Evolutionary conservation across 2,888 invertebrate genomes (phyloP), one percentile per base, ranked within the genome.

Genomic region (Coelinius sp.): DNA sequence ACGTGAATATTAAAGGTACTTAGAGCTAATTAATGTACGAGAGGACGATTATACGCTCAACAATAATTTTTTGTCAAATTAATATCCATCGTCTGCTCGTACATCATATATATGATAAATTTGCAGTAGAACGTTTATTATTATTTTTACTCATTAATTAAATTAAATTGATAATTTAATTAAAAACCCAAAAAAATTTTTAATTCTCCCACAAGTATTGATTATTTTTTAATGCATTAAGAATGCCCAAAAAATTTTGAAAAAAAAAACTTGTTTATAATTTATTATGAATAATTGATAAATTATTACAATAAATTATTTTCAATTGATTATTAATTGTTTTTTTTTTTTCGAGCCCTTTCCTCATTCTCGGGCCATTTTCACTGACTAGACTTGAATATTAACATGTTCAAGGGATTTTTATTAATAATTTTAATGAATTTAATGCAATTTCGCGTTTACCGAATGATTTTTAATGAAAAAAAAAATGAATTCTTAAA

Each of bases 91-190:
- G 77, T 78, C 74, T 80, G 77, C 80, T 83, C 80, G 81, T 77
- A 76, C 80, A 78, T 70, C 76, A 35, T 70, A 70, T 80, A 72
- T 79, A 76, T 77, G 79, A n/a, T 74, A 83, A 83, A 87, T 87
- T 87, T 87, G 87, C 87, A 87, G 87, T 87, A 87, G 87, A 87
- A 87, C 86, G 81, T 86, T n/a, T n/a, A n/a, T n/a, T 84, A 80
- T 75, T 66, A 63, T 72, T 59, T 72, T 76, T 64, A 68, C 75
- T 77, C 64, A 56, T 79, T n/a, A n/a, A n/a, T n/a, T n/a, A n/a
- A n/a, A n/a, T n/a, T n/a, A n/a, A n/a, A n/a, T n/a, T n/a, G n/a
- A n/a, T n/a, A n/a, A n/a, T n/a, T n/a, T n/a, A n/a, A n/a, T n/a
- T n/a, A n/a, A n/a, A n/a, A n/a, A n/a, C n/a, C n/a, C n/a, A n/a